Evolutionary conservation across 2,888 invertebrate species (phyloP).

Genomic region (Ephialtes manifestator): DNA sequence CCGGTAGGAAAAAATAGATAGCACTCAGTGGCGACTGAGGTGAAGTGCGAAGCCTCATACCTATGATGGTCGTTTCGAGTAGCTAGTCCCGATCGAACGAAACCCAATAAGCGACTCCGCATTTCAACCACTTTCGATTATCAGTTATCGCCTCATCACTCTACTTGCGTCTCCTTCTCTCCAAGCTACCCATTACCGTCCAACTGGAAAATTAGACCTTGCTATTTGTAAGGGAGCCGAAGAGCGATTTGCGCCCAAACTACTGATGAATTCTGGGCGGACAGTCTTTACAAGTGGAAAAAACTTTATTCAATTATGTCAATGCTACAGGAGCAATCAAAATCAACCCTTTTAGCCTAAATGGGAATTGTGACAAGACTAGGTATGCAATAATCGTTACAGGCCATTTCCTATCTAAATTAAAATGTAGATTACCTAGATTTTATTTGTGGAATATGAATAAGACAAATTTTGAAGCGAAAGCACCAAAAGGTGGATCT

Average conservation of each 20-base stretch:
- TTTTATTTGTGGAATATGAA: no score
- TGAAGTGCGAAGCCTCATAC: slow-evolving; percentile 15
- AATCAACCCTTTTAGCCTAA: not conserved
- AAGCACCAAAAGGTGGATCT: not conserved
- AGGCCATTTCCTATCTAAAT: no score
- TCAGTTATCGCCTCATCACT: slow-evolving; percentile 20
- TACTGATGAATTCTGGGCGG: slow-evolving; percentile 2
- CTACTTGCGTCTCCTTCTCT: not conserved
- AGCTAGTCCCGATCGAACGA: slow-evolving; percentile 1
- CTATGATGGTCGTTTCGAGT: not conserved
- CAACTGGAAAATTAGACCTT: slow-evolving; percentile 26
- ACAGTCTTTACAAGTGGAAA: not conserved
- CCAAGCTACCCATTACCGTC: not conserved
- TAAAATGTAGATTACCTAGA: no score
- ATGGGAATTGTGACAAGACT: not conserved
- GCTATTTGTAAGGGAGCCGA: slow-evolving; percentile 3
- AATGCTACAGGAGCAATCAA: not conserved
- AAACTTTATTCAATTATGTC: not conserved
- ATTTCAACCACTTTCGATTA: slow-evolving; percentile 24
- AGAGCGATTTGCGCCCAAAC: not conserved
- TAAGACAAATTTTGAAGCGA: no score
- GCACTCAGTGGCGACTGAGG: slow-evolving; percentile 25
- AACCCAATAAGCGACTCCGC: slow-evolving; percentile 14
- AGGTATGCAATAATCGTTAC: not conserved
- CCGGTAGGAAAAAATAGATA: slow-evolving; percentile 21